These are phyloP conservation scores for Stegodyphus dumicola DNA, from an alignment of 1,140 invertebrate species.

Conservation along the genomic window DNA sequence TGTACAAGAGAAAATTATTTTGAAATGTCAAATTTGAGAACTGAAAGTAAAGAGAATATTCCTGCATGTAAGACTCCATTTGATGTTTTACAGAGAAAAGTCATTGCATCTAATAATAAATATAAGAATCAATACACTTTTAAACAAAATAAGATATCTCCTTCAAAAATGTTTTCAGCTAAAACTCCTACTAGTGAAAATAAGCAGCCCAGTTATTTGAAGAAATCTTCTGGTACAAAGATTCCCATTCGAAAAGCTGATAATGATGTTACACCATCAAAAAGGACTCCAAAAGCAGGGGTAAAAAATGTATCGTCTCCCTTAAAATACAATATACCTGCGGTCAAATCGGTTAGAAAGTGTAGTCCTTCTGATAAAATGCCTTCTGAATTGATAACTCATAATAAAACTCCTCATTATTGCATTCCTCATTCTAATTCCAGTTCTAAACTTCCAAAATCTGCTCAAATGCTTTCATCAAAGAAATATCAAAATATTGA, in stretches of 20 bases:
- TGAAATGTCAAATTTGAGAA: slow-evolving; percentile 3
- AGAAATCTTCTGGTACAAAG: slow-evolving; percentile 19
- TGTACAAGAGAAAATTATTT: slow-evolving; percentile 5
- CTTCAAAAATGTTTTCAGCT: not conserved
- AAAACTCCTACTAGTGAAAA: slow-evolving; percentile 1
- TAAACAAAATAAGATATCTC: not conserved
- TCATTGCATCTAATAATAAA: not conserved
- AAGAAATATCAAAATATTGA: slow-evolving; percentile 50
- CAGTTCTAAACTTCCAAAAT: slow-evolving; percentile 32
- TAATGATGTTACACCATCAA: not conserved
- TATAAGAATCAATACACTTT: not conserved
- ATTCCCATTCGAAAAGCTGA: slow-evolving; percentile 42
- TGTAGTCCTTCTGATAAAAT: not conserved
- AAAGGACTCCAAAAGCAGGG: not conserved
- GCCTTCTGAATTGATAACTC: not conserved
- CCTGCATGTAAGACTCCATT: not conserved
- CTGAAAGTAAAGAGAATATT: slow-evolving; percentile 46
- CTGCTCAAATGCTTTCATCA: not conserved
- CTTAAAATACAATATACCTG: not conserved
- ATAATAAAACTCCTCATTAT: slow-evolving; percentile 28
- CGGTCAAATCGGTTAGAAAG: not conserved
- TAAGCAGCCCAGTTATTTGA: not conserved
- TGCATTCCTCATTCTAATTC: slow-evolving; percentile 23
- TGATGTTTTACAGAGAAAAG: not conserved
- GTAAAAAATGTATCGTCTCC: not conserved